Percentiles rank a stretch among this genome's conserved stretches.
phyloP scores from a whole-genome alignment of 2,797 vertebrate species.

The Acropternis orthonyx region DNA sequence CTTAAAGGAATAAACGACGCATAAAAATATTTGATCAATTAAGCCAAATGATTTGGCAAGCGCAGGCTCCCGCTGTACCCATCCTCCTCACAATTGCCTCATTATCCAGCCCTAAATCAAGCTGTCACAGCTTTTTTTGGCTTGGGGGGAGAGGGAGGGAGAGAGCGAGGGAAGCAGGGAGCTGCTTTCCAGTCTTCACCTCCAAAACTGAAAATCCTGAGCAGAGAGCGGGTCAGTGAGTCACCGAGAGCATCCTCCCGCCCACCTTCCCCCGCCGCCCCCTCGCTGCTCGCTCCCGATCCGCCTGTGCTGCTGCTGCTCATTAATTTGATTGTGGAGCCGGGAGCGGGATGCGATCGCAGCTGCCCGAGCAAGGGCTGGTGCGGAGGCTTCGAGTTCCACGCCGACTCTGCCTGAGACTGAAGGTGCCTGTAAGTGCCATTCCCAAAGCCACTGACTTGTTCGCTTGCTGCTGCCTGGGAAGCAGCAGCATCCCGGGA shows the following conservation, averaged over 20 bases:
- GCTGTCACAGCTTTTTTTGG: conserved; percentile 8
- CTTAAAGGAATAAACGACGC: conserved; percentile 51
- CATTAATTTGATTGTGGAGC: background rate
- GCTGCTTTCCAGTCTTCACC: background rate
- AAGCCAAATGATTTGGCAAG: conserved; percentile 50
- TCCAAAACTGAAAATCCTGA: background rate
- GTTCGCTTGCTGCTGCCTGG: rapidly evolving
- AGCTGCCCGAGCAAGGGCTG: background rate
- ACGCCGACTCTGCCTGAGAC: rapidly evolving
- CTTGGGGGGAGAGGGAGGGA: background rate
- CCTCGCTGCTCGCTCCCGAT: rapidly evolving
- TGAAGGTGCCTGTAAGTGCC: rapidly evolving
- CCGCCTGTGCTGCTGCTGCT: conserved; percentile 28
- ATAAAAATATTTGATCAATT: conserved; percentile 66
- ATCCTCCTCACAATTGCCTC: conserved; percentile 40
- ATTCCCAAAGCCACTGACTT: rapidly evolving
- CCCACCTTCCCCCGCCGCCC: background rate
- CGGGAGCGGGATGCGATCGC: background rate
- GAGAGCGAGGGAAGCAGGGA: background rate
- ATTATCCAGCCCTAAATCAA: conserved; percentile 56
- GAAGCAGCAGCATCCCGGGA: background rate
- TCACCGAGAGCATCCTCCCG: background rate
- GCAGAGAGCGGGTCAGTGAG: background rate
- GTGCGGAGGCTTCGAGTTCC: rapidly evolving
- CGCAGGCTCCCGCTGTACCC: conserved; percentile 7